Evolutionary conservation across 1,140 invertebrate genomes (phyloP).

Genomic region (Zaprionus davidi): DNA sequence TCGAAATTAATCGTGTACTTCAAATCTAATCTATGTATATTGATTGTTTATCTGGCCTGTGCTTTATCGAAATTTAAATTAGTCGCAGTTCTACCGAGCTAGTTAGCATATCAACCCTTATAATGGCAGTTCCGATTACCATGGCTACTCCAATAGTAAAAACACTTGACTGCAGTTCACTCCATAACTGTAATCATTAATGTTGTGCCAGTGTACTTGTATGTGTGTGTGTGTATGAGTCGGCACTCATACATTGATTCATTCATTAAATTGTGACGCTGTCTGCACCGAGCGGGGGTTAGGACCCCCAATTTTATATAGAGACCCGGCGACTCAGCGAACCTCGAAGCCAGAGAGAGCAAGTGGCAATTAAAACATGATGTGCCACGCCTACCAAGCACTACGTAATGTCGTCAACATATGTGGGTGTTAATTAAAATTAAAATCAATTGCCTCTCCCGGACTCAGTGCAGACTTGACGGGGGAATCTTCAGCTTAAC

Average conservation of each 20-base stretch:
- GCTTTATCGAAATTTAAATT: constrained; percentile 29
- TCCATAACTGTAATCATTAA: constrained; percentile 50
- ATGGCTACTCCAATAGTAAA: constrained; percentile 16
- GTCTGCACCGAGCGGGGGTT: constrained; percentile 40
- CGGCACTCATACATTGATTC: constrained; percentile 49
- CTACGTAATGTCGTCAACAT: constrained; percentile 4
- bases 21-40: constrained; percentile 1
- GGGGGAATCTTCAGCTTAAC: not conserved
- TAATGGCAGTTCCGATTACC: constrained; percentile 27
- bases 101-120: constrained; percentile 19
- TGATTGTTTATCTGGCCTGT: not conserved
- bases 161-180: constrained; percentile 4
- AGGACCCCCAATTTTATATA: constrained; percentile 35
- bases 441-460: constrained; percentile 63
- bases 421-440: constrained; percentile 76
- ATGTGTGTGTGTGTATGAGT: constrained; percentile 3
- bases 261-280: constrained; percentile 77
- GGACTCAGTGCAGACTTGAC: not conserved
- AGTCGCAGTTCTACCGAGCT: constrained; percentile 20
- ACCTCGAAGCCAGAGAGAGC: constrained; percentile 69
- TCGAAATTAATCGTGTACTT: not conserved
- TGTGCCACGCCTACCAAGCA: constrained; percentile 31
- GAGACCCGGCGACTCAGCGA: constrained; percentile 62
- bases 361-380: constrained; percentile 73
- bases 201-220: not conserved